phyloP scores from a whole-genome alignment of 2,888 invertebrate species.

The Drosophila gaucha region DNA sequence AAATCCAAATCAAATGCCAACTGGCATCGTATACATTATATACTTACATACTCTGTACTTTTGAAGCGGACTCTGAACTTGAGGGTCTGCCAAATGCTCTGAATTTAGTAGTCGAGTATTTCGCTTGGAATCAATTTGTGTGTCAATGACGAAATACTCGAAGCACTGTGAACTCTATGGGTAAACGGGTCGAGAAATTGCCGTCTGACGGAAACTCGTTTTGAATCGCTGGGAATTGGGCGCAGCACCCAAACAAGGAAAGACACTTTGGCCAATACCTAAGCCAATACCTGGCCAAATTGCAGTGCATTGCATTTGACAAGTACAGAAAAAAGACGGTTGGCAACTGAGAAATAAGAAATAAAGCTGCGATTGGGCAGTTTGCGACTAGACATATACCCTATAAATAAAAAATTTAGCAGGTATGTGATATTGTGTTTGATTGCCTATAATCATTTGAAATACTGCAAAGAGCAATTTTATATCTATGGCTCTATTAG shows the following conservation, averaged over 20 bases:
- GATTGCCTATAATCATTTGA: background rate
- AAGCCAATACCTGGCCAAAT: slow-evolving; percentile 23
- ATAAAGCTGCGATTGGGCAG: background rate
- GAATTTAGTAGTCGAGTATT: slow-evolving; percentile 13
- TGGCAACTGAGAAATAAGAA: background rate
- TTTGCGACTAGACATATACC: background rate
- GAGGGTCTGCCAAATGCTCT: slow-evolving; percentile 32
- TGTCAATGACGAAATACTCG: slow-evolving; percentile 48
- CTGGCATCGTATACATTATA: background rate
- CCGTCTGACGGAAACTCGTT: slow-evolving; percentile 23
- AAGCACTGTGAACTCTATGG: slow-evolving; percentile 11
- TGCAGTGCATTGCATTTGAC: slow-evolving; percentile 28
- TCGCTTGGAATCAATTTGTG: slow-evolving; percentile 32
- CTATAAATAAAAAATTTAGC: too few relatives aligned
- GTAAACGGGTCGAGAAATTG: slow-evolving; percentile 19
- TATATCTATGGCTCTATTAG: accelerated
- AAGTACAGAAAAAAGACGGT: background rate
- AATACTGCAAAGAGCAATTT: background rate
- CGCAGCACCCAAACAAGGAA: slow-evolving; percentile 29
- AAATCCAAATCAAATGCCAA: slow-evolving; percentile 26
- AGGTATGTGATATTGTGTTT: background rate
- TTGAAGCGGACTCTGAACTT: slow-evolving; percentile 34
- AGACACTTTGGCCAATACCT: slow-evolving; percentile 7
- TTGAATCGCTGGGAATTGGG: slow-evolving; percentile 15
- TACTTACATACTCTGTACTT: background rate